Base-by-base conservation (phyloP, 1,140 invertebrate species). In the Drosophila sp. region DNA sequence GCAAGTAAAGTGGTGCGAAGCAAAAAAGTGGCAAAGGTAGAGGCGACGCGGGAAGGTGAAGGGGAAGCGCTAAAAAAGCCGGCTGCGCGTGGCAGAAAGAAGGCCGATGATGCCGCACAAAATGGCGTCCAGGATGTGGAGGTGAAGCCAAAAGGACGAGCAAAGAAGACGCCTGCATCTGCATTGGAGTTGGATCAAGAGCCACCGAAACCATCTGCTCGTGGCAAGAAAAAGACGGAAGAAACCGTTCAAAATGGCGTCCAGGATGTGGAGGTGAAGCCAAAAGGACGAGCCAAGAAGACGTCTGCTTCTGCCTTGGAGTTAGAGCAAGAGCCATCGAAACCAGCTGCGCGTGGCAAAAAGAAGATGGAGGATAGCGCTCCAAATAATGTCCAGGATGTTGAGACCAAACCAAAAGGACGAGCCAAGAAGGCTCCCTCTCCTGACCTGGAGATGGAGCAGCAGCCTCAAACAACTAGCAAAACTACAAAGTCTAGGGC, bases 251-350 rank as follows among this genome's bases (percentile, higher is more conserved):
- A 66, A 27, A 67, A 54, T 2, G 72, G 23, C 4, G 57, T 33
- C 17, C 8, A 27, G 3, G 33, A 60, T 23, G 10, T 50, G 25
- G 77, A 72, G 60, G 17, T 41, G 10, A 77, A 77, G 60, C 68
- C 72, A n/a, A 70, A 66, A 64, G 70, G 72, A 66, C 72, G 78
- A 44, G 25, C 77, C 64, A 83, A 84, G 60, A 85, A 87, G 56
- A 54, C 57, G 27, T 10, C 40, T 29, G 30, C 47, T 27, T n/a
- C 27, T 4, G 54, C 27, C 3, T 2, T 56, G 44, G 63, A 86
- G 62, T 27, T 1, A 1, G 71, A 60, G 2, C 41, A 5, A 50
- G 68, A 68, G 11, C 23, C 17, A 17, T 0, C 44, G 1, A 47
- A 23, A 47, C 6, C 11, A 38, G 8, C 35, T 3, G 35, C 10